These are phyloP conservation scores for Hyles euphorbiae DNA, from an alignment of 1,140 invertebrate species.

Conservation along the genomic window DNA sequence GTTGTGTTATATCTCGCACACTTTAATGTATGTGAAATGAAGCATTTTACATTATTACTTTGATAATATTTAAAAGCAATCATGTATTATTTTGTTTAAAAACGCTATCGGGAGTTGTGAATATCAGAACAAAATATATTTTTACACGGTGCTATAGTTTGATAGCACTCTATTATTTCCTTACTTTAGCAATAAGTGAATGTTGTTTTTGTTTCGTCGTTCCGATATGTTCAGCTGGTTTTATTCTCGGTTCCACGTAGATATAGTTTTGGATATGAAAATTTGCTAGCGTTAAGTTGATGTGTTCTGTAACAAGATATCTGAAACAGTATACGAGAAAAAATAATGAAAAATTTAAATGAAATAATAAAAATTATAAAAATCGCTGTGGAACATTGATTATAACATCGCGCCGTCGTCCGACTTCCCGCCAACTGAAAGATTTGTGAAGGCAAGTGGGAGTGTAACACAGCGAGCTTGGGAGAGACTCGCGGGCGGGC, in stretches of 20 bases:
- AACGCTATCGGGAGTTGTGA: slow-evolving; percentile 43
- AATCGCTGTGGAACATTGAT: slow-evolving; percentile 40
- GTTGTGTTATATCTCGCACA: slow-evolving; percentile 49
- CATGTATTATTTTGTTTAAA: slow-evolving; percentile 21
- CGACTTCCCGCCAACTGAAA: neutral
- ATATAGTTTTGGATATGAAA: slow-evolving; percentile 41
- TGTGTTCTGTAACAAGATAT: slow-evolving; percentile 71
- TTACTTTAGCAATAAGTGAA: slow-evolving; percentile 47
- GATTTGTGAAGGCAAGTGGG: neutral
- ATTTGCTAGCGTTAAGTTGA: slow-evolving; percentile 60
- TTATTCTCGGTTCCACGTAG: slow-evolving; percentile 43
- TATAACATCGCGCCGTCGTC: slow-evolving; percentile 41
- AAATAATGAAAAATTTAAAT: slow-evolving; percentile 8
- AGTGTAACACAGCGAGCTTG: neutral
- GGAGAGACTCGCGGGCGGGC: slow-evolving; percentile 3
- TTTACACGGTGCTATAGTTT: slow-evolving; percentile 52
- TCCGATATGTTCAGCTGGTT: slow-evolving; percentile 2
- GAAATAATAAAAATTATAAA: slow-evolving; percentile 43
- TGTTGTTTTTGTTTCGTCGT: slow-evolving; percentile 31
- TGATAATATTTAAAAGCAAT: slow-evolving; percentile 17
- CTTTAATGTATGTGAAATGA: slow-evolving; percentile 6
- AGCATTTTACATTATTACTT: slow-evolving; percentile 2
- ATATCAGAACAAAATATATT: slow-evolving; percentile 56
- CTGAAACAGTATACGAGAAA: slow-evolving; percentile 69
- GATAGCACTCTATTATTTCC: slow-evolving; percentile 55